Conservation (phyloP, 1,140 invertebrate genomes). For the Palaemon carinicauda region DNA sequence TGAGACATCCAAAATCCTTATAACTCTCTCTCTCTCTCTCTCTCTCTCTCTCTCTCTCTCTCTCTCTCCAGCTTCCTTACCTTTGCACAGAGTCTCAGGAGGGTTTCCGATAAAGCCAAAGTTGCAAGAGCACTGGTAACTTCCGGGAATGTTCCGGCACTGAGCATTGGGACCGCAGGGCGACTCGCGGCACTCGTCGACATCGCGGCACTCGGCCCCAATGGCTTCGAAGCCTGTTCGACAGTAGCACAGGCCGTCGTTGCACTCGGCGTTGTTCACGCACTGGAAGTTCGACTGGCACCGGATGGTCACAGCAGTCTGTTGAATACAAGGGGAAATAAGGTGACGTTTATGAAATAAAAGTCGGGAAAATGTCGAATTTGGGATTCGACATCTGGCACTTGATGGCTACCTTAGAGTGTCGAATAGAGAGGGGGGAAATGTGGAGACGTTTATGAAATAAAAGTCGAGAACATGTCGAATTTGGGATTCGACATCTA, state of each 20-base stretch:
- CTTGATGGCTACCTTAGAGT: conserved; percentile 83
- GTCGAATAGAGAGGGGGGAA: background rate
- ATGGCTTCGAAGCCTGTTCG: conserved; percentile 84
- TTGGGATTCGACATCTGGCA: too few species aligned
- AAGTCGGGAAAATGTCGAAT: too few species aligned
- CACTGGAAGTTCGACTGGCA: conserved; percentile 90
- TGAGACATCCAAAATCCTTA: background rate
- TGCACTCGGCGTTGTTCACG: conserved; percentile 89
- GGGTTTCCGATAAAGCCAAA: conserved; percentile 84
- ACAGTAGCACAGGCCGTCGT: conserved; percentile 89
- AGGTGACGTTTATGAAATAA: too few species aligned
- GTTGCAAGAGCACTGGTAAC: conserved; percentile 87
- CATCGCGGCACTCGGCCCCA: conserved; percentile 68
- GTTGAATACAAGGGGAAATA: background rate
- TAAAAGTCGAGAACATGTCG: too few species aligned
- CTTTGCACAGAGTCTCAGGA: conserved; percentile 80
- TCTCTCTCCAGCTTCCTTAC: conserved; percentile 62
- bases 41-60: background rate
- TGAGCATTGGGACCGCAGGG: conserved; percentile 82
- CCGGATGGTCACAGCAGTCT: conserved; percentile 81
- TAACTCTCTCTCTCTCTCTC: background rate
- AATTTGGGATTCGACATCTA: too few species aligned
- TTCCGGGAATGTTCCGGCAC: conserved; percentile 85
- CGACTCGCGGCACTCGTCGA: conserved; percentile 78
- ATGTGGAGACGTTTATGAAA: too few species aligned